phyloP scores from a whole-genome alignment of 2,797 vertebrate species.

The Schizothorax lantsangensis region DNA sequence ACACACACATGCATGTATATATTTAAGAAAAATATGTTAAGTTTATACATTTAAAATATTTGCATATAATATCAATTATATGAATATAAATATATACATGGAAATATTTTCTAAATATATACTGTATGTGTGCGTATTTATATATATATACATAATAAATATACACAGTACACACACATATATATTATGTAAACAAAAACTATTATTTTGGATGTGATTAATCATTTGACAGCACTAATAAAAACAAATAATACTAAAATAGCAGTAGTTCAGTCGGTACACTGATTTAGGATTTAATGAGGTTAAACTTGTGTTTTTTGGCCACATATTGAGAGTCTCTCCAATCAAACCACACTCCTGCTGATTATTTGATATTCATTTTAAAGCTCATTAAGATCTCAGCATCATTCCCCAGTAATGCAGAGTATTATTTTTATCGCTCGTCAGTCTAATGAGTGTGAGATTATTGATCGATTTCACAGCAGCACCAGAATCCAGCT shows the following conservation, averaged over 20 bases:
- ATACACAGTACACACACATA: too few species aligned
- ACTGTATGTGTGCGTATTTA: too few species aligned
- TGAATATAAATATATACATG: too few species aligned
- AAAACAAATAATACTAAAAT: background rate
- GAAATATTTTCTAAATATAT: too few species aligned
- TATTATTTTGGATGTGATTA: too few species aligned
- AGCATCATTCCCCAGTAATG: slow-evolving; percentile 2
- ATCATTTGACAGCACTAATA: background rate
- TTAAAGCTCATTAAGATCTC: slow-evolving; percentile 32
- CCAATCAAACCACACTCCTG: background rate
- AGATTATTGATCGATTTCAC: slow-evolving; percentile 78
- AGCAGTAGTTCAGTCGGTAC: background rate
- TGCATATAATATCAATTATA: too few species aligned
- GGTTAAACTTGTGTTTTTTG: background rate
- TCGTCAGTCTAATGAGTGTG: slow-evolving; percentile 67
- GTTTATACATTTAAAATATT: too few species aligned
- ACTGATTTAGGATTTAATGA: background rate
- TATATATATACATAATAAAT: too few species aligned
- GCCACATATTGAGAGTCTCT: background rate
- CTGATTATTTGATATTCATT: slow-evolving; percentile 14
- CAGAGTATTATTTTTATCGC: slow-evolving; percentile 51
- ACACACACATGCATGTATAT: too few species aligned
- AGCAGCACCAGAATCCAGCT: slow-evolving; percentile 60
- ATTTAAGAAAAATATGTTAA: too few species aligned
- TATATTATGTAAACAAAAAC: too few species aligned